These are phyloP conservation scores for Oncorhynchus tshawytscha DNA, from an alignment of 2,113 vertebrate species.

Conservation along the genomic window DNA sequence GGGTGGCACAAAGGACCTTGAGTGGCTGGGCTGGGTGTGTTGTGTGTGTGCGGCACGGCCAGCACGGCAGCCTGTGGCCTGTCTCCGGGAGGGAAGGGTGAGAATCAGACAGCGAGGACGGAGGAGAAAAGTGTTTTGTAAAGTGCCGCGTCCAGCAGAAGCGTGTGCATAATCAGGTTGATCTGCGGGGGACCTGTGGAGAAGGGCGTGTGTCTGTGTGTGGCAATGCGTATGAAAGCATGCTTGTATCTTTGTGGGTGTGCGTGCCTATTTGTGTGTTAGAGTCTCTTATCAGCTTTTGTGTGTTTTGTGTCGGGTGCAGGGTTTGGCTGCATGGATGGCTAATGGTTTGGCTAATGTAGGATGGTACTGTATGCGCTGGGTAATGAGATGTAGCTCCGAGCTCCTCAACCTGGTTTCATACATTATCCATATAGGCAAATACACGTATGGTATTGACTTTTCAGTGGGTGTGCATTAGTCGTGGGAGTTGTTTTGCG, in stretches of 20 bases:
- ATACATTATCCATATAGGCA: slow-evolving; percentile 72
- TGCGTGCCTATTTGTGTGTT: neutral
- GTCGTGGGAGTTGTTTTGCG: slow-evolving; percentile 61
- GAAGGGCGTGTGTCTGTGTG: slow-evolving; percentile 8
- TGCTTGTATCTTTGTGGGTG: neutral
- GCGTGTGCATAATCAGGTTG: slow-evolving; percentile 81
- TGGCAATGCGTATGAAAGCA: neutral
- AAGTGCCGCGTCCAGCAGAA: slow-evolving; percentile 83
- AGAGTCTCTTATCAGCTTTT: no score
- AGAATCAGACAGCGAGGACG: slow-evolving; percentile 57
- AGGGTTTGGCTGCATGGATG: neutral
- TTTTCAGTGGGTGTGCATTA: slow-evolving; percentile 72
- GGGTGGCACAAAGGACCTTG: slow-evolving; percentile 82
- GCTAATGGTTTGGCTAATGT: neutral
- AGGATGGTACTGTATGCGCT: slow-evolving; percentile 57
- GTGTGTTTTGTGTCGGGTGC: neutral
- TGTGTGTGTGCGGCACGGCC: slow-evolving; percentile 75
- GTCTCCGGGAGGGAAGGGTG: slow-evolving; percentile 69
- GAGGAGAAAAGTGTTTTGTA: slow-evolving; percentile 78
- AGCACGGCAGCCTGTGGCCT: slow-evolving; percentile 77
- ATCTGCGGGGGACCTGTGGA: slow-evolving; percentile 69
- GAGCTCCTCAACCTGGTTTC: slow-evolving; percentile 66
- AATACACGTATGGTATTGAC: slow-evolving; percentile 69
- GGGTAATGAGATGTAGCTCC: slow-evolving; percentile 64
- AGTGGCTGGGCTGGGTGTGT: slow-evolving; percentile 76